phyloP scores from a whole-genome alignment of 2,113 vertebrate genomes.

The Rhinogobius similis region DNA sequence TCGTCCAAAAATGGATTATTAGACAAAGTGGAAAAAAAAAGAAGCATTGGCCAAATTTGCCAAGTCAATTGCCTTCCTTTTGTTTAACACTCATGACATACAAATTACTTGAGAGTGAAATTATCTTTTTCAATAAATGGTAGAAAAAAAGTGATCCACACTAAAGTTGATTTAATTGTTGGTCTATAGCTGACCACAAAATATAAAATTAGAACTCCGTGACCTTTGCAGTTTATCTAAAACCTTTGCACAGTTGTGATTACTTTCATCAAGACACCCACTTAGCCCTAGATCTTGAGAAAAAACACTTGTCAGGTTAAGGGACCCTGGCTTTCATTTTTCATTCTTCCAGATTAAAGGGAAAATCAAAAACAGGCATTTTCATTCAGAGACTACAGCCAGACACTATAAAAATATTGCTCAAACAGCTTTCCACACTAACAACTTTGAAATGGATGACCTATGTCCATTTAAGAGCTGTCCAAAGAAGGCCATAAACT shows the following conservation, averaged over 20 bases:
- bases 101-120: too few relatives aligned
- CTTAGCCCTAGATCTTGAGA: slow-evolving; percentile 29
- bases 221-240: neutral
- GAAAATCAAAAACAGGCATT: slow-evolving; percentile 73
- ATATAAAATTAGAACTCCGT: too few relatives aligned
- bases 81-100: too few relatives aligned
- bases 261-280: neutral
- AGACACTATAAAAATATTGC: slow-evolving; percentile 60
- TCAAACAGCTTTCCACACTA: slow-evolving; percentile 61
- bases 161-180: too few relatives aligned
- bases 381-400: slow-evolving; percentile 56
- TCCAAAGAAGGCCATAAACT: slow-evolving; percentile 68
- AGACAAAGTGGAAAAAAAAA: too few relatives aligned
- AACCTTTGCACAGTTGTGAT: neutral
- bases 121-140: too few relatives aligned
- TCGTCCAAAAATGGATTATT: too few relatives aligned
- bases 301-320: slow-evolving; percentile 69
- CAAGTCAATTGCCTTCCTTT: too few relatives aligned
- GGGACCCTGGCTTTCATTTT: slow-evolving; percentile 68
- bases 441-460: slow-evolving; percentile 55
- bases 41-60: too few relatives aligned
- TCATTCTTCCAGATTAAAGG: slow-evolving; percentile 56
- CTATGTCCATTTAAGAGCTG: slow-evolving; percentile 57
- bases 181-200: too few relatives aligned
- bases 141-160: too few relatives aligned